These are phyloP conservation scores for Drosophila stalkeri DNA, from an alignment of 2,888 invertebrate species.

Conservation along the genomic window DNA sequence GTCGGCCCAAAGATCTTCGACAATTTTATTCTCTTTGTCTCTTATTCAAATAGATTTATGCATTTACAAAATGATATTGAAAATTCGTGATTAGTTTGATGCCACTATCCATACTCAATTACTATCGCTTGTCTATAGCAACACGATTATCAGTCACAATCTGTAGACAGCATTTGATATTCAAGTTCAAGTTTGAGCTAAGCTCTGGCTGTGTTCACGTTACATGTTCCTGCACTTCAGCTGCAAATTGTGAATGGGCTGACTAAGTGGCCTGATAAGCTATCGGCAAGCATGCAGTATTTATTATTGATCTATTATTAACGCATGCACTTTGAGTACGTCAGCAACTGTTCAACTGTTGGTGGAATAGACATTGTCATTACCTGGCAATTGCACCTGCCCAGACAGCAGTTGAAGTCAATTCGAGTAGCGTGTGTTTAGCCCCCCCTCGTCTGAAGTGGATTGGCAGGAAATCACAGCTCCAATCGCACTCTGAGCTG, in stretches of 20 bases:
- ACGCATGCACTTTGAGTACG: not conserved
- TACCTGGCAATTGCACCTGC: constrained; percentile 30
- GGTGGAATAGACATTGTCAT: constrained; percentile 29
- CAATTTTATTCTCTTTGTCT: no score
- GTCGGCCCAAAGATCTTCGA: no score
- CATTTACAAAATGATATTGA: not conserved
- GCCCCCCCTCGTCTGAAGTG: constrained; percentile 20
- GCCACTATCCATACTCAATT: not conserved
- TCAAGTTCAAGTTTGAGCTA: constrained; percentile 38
- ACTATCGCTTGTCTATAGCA: not conserved
- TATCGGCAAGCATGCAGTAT: constrained; percentile 10
- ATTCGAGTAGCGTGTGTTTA: constrained; percentile 73
- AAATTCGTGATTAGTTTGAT: not conserved
- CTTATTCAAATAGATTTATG: no score
- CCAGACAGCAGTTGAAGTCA: constrained; percentile 25
- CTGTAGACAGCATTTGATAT: not conserved
- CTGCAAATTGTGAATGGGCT: not conserved
- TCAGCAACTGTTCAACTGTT: constrained; percentile 20
- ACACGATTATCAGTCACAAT: not conserved
- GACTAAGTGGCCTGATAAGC: constrained; percentile 22
- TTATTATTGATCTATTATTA: not conserved
- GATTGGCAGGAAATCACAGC: constrained; percentile 65
- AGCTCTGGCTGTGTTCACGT: constrained; percentile 23
- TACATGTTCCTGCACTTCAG: constrained; percentile 1
- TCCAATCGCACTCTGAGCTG: constrained; percentile 53